These are phyloP conservation scores for Gulo gulo DNA, from an alignment of 2,113 vertebrate species.

Conservation along the genomic window DNA sequence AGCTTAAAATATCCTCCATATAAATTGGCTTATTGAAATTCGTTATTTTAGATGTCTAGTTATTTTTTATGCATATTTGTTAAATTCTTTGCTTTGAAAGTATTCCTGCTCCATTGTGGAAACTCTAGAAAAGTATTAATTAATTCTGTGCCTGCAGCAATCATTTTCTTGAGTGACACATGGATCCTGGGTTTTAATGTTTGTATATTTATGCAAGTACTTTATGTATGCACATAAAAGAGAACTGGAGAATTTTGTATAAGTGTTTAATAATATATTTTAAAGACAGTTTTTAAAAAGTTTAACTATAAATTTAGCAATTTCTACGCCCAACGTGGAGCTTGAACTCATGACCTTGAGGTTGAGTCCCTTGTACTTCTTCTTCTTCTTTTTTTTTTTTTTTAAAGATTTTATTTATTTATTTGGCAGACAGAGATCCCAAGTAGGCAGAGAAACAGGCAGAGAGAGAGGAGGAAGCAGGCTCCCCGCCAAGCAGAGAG, in stretches of 20 bases:
- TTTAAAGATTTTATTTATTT: too few relatives aligned
- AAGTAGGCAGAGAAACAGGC: too few relatives aligned
- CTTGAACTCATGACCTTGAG: not conserved
- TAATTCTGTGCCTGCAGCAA: not conserved
- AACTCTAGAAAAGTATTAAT: not conserved
- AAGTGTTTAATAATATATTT: not conserved
- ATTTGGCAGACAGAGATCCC: too few relatives aligned
- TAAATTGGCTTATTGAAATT: slow-evolving; percentile 19
- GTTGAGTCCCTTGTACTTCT: not conserved
- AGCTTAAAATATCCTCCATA: not conserved
- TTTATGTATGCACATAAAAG: slow-evolving; percentile 5
- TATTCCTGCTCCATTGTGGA: not conserved
- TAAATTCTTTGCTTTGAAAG: slow-evolving; percentile 37
- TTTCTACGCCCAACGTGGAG: not conserved
- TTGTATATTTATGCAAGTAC: slow-evolving; percentile 12
- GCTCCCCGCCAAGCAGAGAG: too few relatives aligned
- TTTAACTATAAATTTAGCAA: not conserved
- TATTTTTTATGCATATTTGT: slow-evolving; percentile 1
- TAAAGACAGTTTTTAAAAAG: not conserved
- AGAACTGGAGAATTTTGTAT: not conserved
- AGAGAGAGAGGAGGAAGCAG: too few relatives aligned
- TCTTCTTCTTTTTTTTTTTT: too few relatives aligned
- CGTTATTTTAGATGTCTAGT: not conserved
- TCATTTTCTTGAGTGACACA: slow-evolving; percentile 16
- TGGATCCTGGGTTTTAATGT: not conserved